phyloP scores from a whole-genome alignment of 2,113 vertebrate genomes.

The Peromyscus polionotus region DNA sequence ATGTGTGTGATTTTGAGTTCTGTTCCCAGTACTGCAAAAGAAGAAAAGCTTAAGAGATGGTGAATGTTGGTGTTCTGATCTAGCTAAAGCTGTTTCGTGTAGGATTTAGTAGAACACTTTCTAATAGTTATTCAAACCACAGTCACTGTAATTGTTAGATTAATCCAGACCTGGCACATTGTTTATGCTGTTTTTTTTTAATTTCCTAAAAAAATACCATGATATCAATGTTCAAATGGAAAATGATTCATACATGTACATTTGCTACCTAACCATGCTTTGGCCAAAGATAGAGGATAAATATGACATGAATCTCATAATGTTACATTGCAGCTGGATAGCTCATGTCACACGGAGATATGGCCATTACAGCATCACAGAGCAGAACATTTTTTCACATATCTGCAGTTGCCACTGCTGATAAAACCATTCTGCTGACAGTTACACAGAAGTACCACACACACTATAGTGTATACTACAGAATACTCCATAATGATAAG shows the following conservation, averaged over 20 bases:
- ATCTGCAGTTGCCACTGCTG: not conserved
- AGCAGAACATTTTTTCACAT: not conserved
- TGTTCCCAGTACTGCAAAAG: not conserved
- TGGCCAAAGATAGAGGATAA: not conserved
- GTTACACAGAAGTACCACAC: not conserved
- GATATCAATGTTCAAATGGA: not conserved
- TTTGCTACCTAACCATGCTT: not conserved
- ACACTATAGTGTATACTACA: too few relatives aligned
- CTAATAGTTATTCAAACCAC: not conserved
- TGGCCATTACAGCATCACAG: not conserved
- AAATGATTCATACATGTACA: not conserved
- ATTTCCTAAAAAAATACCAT: slow-evolving; percentile 1
- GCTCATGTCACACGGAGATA: not conserved
- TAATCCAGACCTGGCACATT: not conserved
- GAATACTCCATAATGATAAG: not conserved
- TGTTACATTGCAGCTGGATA: not conserved
- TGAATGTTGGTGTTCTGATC: not conserved
- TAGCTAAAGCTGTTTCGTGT: not conserved
- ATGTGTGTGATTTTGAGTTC: not conserved
- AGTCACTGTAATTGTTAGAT: not conserved
- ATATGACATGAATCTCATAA: not conserved
- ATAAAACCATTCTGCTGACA: not conserved
- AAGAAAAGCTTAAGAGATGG: not conserved
- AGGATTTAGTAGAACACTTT: not conserved
- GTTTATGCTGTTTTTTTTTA: not conserved